phyloP scores from a whole-genome alignment of 2,113 vertebrate genomes.

The Proterorhinus semilunaris region DNA sequence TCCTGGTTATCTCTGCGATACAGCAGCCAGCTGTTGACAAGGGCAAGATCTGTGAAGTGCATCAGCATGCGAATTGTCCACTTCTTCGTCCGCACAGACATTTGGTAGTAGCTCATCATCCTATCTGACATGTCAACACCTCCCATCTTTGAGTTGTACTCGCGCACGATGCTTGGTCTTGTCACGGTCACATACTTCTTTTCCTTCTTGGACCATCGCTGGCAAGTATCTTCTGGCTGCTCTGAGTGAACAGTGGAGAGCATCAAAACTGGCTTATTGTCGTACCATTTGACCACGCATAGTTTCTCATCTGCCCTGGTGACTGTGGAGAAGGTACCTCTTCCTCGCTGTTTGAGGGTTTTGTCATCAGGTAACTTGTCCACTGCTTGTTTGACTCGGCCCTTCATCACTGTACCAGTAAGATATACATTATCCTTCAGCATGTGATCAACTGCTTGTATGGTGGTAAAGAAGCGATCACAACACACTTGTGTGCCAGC shows the following conservation, averaged over 20 bases:
- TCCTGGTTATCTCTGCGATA: neutral
- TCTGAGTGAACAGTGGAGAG: neutral
- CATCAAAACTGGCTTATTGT: neutral
- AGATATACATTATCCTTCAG: neutral
- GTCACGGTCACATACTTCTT: neutral
- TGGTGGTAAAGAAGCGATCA: neutral
- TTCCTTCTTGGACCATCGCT: neutral
- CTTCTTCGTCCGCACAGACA: neutral
- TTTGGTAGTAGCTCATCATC: conserved; percentile 13
- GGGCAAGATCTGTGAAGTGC: neutral
- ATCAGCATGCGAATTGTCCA: neutral
- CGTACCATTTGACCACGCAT: neutral
- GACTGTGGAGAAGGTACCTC: neutral
- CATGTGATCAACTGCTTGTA: neutral
- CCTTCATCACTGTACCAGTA: neutral
- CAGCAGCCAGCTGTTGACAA: neutral
- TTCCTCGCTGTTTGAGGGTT: neutral
- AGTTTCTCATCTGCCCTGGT: neutral
- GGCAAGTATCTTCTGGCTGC: neutral
- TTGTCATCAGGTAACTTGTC: neutral
- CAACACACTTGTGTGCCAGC: neutral
- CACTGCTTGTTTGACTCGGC: neutral
- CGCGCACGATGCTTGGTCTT: neutral
- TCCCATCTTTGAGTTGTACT: conserved; percentile 8
- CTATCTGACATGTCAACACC: conserved; percentile 8